Evolutionary conservation across 2,113 vertebrate species (phyloP), one percentile per base, ranked within the genome.

Genomic region (Osmerus mordax): DNA sequence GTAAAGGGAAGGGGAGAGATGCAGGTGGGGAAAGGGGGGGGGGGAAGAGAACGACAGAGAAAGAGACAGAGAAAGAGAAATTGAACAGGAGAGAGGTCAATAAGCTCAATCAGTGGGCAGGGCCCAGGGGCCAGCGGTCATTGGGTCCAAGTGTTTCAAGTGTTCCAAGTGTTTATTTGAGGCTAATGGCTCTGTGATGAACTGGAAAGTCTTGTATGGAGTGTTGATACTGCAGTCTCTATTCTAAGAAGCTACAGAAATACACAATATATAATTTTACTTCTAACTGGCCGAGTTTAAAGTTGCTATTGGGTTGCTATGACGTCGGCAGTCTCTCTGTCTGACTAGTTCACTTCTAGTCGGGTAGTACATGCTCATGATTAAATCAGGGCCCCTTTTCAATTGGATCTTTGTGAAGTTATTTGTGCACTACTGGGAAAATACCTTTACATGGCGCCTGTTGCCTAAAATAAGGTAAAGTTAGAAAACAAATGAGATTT

Each of bases 171-270:
- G 59, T 82, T 78, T 81, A 83, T 86, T 85, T 82, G 72, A 81
- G 73, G 80, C 70, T 29, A 72, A 70, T 2, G 15, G 56, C 32
- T 51, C 68, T 21, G 6, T 61, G 29, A 73, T 72, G 76, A 76
- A 80, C 72, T 74, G 69, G 79, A 67, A 36, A 32, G 18, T 54
- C 71, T 75, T 74, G 70, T 65, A 53, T 63, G 28, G 51, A 41
- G 67, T 29, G 16, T 75, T 36, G 69, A 65, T 60, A 73, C 67
- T 74, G 68, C 32, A 70, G 77, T 63, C 41, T 83, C 89, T 89
- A 91, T 90, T 91, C 78, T 82, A 15, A 90, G 90, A 58, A 2
- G 76, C 70, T 74, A 85, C 83, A 83, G 23, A 88, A 91, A 89
- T 87, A 88, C 32, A 82, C 51, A 47, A 78, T 82, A 75, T 81